Evolutionary conservation across 1,140 invertebrate genomes (phyloP).

Genomic region (Myzus persicae): DNA sequence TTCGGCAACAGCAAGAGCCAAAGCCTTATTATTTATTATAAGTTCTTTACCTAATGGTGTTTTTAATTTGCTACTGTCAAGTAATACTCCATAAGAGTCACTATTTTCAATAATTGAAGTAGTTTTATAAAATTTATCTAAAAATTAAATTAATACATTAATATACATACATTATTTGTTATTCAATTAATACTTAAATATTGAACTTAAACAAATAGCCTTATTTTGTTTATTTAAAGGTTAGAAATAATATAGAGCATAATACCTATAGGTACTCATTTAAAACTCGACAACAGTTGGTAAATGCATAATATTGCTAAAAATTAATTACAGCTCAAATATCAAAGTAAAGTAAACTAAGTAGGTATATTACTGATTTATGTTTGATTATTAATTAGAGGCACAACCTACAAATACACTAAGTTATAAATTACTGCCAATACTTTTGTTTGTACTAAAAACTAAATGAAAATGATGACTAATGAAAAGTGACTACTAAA

Average conservation of each 20-base stretch:
- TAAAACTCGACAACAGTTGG: background rate
- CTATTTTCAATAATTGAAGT: slow-evolving; percentile 72
- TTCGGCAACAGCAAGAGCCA: slow-evolving; percentile 87
- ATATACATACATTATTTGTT: background rate
- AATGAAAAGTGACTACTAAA: too few relatives aligned
- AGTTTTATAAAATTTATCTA: slow-evolving; percentile 73
- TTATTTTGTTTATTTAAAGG: background rate
- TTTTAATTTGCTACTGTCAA: slow-evolving; percentile 86
- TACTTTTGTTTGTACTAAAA: too few relatives aligned
- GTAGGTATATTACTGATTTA: background rate
- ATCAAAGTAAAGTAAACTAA: background rate
- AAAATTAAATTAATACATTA: slow-evolving; percentile 1
- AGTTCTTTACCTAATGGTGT: slow-evolving; percentile 84
- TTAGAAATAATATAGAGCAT: background rate
- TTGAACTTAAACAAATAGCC: too few relatives aligned
- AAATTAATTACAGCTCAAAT: background rate
- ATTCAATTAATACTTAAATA: background rate
- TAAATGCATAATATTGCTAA: background rate
- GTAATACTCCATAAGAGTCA: slow-evolving; percentile 75
- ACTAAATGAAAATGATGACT: too few relatives aligned
- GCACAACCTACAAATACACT: background rate
- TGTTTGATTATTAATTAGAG: background rate
- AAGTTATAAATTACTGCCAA: background rate
- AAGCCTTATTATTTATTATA: slow-evolving; percentile 80
- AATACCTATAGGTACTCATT: background rate